A percentile compares a stretch with the other conserved stretches of the same genome.
These are phyloP conservation scores for Brachylomia viminalis DNA, from an alignment of 2,888 invertebrate species.

Conservation along the genomic window DNA sequence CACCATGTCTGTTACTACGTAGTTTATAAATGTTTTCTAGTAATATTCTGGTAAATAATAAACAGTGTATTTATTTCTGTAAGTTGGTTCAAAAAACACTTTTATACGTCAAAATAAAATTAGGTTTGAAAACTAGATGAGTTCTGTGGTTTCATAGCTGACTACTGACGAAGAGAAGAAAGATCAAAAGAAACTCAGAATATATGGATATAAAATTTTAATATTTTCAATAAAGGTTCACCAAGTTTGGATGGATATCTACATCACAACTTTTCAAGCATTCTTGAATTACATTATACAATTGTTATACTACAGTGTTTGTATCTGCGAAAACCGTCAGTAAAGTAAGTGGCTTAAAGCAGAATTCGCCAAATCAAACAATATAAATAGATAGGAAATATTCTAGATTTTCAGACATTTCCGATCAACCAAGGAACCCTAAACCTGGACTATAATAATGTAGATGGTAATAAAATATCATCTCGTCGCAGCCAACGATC, in stretches of 20 bases:
- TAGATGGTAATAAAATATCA: constrained; percentile 63
- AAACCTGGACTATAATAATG: constrained; percentile 41
- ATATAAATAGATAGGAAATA: background rate
- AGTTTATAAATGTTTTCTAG: background rate
- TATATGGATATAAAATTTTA: background rate
- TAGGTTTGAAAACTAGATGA: background rate
- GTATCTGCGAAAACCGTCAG: background rate
- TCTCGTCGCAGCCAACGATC: constrained; percentile 58
- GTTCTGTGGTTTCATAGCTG: background rate
- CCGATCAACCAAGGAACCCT: constrained; percentile 20
- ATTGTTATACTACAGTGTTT: background rate
- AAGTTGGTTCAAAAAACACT: background rate
- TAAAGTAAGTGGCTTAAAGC: background rate
- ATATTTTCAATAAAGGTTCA: background rate
- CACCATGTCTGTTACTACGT: background rate
- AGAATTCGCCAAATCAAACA: background rate
- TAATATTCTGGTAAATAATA: background rate
- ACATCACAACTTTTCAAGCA: background rate
- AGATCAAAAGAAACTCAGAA: background rate
- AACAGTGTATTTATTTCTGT: background rate
- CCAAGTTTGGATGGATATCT: background rate
- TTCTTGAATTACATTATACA: background rate
- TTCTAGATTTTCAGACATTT: background rate
- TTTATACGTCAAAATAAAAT: background rate
- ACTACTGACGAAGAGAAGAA: background rate